Conservation (phyloP, 2,888 invertebrate species). For the Lacanobia wlatinum region DNA sequence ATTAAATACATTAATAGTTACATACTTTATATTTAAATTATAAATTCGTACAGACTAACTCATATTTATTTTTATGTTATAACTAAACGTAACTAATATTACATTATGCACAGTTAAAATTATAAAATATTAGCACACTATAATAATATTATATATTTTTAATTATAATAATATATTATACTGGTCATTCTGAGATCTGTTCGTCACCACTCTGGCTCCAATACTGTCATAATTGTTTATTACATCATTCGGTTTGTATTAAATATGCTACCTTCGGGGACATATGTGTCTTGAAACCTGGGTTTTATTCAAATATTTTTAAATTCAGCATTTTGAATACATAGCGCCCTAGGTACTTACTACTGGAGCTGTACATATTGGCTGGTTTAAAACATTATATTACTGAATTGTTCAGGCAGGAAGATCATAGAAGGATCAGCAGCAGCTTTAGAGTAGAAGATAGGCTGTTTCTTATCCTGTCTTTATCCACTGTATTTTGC, state of each 20-base stretch:
- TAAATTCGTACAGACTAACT: slow-evolving; percentile 86
- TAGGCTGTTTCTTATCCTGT: too few relatives aligned
- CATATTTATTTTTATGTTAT: slow-evolving; percentile 75
- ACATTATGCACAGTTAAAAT: slow-evolving; percentile 81
- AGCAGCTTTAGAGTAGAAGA: neutral
- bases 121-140: slow-evolving; percentile 79
- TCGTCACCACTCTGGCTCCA: slow-evolving; percentile 83
- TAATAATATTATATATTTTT: slow-evolving; percentile 71
- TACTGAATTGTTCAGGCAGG: neutral
- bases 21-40: slow-evolving; percentile 80
- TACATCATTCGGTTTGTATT: slow-evolving; percentile 60
- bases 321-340: neutral
- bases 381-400: neutral
- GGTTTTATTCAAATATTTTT: neutral
- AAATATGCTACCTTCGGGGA: slow-evolving; percentile 68
- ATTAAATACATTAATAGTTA: slow-evolving; percentile 72
- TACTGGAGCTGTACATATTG: slow-evolving; percentile 7
- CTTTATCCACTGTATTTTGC: neutral
- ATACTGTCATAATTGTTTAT: slow-evolving; percentile 75
- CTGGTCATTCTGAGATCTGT: slow-evolving; percentile 90
- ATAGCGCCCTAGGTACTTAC: slow-evolving; percentile 1
- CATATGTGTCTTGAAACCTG: neutral
- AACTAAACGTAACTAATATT: slow-evolving; percentile 76
- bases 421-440: neutral
- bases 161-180: slow-evolving; percentile 79